These are phyloP conservation scores for Lepidothrix coronata DNA, from an alignment of 2,113 vertebrate species.

Conservation along the genomic window DNA sequence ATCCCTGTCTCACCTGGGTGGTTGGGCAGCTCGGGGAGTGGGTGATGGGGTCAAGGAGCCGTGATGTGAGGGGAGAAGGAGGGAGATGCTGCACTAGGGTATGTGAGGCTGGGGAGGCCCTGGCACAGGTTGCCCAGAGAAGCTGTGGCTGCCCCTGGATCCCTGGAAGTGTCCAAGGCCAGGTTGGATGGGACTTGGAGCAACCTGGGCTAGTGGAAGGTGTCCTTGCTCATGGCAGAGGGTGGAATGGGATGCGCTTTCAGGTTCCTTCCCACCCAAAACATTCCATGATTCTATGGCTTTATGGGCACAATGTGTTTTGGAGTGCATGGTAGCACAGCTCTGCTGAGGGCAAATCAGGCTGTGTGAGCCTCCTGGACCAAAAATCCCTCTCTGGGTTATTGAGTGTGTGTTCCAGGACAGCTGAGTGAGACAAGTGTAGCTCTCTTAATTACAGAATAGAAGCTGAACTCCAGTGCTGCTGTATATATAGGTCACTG, in stretches of 20 bases:
- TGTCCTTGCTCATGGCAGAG: neutral
- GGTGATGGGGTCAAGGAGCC: neutral
- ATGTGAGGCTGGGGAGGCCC: fast-evolving
- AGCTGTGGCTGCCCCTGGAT: neutral
- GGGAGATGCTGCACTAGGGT: neutral
- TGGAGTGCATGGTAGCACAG: fast-evolving
- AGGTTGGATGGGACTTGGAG: neutral
- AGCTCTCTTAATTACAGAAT: neutral
- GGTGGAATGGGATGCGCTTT: neutral
- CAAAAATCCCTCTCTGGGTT: neutral
- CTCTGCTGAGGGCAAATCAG: neutral
- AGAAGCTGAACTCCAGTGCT: neutral
- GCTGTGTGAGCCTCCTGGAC: neutral
- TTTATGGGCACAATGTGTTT: fast-evolving
- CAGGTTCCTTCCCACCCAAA: too few species aligned
- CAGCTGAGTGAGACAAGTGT: neutral
- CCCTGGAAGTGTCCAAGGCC: neutral
- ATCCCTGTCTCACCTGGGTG: neutral
- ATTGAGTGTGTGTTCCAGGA: neutral
- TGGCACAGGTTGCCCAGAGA: fast-evolving
- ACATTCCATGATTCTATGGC: neutral
- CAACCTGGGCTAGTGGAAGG: fast-evolving
- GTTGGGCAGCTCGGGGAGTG: neutral
- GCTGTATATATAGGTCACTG: conserved; percentile 57
- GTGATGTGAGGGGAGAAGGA: fast-evolving